These are phyloP conservation scores for Asarcornis scutulata DNA, from an alignment of 2,113 vertebrate species.

Conservation along the genomic window DNA sequence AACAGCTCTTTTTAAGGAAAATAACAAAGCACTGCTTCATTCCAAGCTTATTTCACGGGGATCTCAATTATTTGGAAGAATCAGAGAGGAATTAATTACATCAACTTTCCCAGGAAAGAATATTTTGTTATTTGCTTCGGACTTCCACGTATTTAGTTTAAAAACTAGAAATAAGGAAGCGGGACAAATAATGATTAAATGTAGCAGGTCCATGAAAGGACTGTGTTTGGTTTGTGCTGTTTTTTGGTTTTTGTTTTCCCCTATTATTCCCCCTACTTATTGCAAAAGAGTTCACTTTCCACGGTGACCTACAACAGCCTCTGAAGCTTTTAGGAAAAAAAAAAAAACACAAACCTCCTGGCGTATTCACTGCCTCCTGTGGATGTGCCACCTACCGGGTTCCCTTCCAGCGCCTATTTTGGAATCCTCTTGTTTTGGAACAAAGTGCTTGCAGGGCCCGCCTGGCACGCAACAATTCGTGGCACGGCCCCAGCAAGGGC, in stretches of 20 bases:
- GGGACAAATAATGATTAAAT: background rate
- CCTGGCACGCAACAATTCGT: background rate
- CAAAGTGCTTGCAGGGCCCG: fast-evolving
- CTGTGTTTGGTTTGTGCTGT: too few species aligned
- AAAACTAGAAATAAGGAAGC: background rate
- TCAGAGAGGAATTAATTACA: background rate
- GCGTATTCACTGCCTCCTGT: background rate
- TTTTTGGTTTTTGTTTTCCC: background rate
- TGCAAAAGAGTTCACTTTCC: background rate
- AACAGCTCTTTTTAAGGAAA: background rate
- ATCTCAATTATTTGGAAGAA: background rate
- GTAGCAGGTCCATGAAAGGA: background rate
- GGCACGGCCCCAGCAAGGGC: background rate
- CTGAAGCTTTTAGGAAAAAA: background rate
- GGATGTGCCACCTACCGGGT: background rate
- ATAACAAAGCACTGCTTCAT: fast-evolving
- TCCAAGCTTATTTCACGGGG: background rate
- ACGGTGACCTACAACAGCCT: background rate
- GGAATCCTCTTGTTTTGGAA: background rate
- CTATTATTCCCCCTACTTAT: background rate
- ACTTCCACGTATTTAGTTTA: background rate
- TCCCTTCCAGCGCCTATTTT: background rate
- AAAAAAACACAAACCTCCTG: background rate
- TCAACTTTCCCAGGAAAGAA: fast-evolving
- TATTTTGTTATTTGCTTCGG: background rate